Percentiles rank a stretch among this genome's conserved stretches.
Conservation (phyloP, 2,888 invertebrate genomes). For the Hedychridium roseum region DNA sequence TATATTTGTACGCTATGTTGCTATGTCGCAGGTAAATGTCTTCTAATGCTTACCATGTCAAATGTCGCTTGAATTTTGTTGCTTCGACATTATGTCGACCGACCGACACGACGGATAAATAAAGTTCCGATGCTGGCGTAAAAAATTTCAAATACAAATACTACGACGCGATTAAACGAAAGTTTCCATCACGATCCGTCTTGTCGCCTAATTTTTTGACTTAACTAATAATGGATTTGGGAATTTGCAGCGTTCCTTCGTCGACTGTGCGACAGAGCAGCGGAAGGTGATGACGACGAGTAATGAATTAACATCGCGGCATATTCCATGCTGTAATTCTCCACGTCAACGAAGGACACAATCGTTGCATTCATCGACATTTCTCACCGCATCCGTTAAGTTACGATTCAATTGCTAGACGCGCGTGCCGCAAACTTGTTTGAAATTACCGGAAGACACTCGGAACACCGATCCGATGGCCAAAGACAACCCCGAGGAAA, state of each 20-base stretch:
- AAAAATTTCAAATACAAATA: neutral
- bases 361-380: constrained; percentile 28
- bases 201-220: neutral
- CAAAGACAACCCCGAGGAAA: neutral
- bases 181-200: neutral
- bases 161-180: neutral
- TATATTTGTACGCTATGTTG: neutral
- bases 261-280: constrained; percentile 78
- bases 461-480: too few relatives aligned
- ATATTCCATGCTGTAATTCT: constrained; percentile 17
- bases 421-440: neutral
- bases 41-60: constrained; percentile 23
- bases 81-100: neutral
- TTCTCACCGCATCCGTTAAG: constrained; percentile 19
- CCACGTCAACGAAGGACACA: constrained; percentile 32
- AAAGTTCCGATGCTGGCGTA: neutral
- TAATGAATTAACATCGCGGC: constrained; percentile 15
- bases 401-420: constrained; percentile 10
- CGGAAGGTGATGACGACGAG: constrained; percentile 20
- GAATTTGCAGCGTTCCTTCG: constrained; percentile 75
- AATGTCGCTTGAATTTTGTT: constrained; percentile 7
- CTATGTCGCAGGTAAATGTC: constrained; percentile 53
- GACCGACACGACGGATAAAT: neutral
- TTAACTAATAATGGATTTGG: neutral
- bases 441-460: too few relatives aligned